Conservation (phyloP, 1,140 invertebrate genomes). For the Aphis craccivora region DNA sequence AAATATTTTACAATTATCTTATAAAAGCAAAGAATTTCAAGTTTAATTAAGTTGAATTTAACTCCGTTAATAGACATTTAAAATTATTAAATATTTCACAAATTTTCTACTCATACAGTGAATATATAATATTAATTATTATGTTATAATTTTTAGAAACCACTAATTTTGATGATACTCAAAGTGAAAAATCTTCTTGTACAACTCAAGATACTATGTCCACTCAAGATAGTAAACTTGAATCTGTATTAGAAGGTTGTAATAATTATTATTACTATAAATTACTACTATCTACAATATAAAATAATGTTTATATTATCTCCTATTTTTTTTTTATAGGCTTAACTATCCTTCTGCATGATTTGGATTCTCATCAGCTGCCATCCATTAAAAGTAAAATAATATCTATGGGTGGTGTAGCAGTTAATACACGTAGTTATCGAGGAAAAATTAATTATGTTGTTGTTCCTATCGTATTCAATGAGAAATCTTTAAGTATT, state of each 20-base stretch:
- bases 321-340: not conserved
- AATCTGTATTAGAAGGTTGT: slow-evolving; percentile 45
- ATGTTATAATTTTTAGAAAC: not conserved
- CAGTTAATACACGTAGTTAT: slow-evolving; percentile 42
- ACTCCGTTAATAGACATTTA: too few species aligned
- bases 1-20: not conserved
- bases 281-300: too few species aligned
- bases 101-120: too few species aligned
- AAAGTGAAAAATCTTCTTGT: slow-evolving; percentile 42
- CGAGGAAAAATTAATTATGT: slow-evolving; percentile 42
- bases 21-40: too few species aligned
- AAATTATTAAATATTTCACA: too few species aligned
- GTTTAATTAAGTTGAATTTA: too few species aligned
- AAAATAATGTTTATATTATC: not conserved
- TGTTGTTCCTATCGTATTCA: slow-evolving; percentile 52
- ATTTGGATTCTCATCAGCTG: slow-evolving; percentile 41
- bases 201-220: slow-evolving; percentile 45
- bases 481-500: slow-evolving; percentile 39
- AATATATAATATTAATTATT: not conserved
- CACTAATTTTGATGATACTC: not conserved
- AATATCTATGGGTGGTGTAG: slow-evolving; percentile 47
- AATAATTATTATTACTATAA: not conserved
- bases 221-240: slow-evolving; percentile 56
- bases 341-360: slow-evolving; percentile 32
- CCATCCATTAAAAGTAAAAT: slow-evolving; percentile 50